Percentiles rank a stretch among this genome's conserved stretches.
These are phyloP conservation scores for Sphecodes monilicornis DNA, from an alignment of 2,888 invertebrate genomes.

Conservation along the genomic window DNA sequence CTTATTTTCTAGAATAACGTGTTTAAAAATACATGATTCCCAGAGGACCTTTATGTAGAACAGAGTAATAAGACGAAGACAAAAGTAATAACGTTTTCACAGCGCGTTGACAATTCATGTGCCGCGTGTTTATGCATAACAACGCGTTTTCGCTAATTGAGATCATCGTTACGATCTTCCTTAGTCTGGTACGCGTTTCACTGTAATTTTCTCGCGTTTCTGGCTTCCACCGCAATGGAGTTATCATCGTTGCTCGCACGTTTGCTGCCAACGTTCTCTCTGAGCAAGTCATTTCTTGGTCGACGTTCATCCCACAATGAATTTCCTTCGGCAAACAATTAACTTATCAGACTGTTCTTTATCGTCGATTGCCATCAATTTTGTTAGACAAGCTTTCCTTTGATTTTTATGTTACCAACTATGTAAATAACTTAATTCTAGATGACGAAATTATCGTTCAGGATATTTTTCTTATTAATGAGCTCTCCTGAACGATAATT, in stretches of 20 bases:
- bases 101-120: background rate
- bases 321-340: background rate
- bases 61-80: background rate
- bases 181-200: constrained; percentile 38
- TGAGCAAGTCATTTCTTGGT: background rate
- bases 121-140: constrained; percentile 7
- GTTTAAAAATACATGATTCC: background rate
- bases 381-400: too few species aligned
- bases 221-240: constrained; percentile 22
- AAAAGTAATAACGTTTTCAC: background rate
- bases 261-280: background rate
- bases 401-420: too few species aligned
- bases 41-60: background rate
- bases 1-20: background rate
- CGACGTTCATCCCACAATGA: background rate
- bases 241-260: constrained; percentile 5
- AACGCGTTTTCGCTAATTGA: constrained; percentile 31
- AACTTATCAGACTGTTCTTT: background rate
- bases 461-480: too few species aligned
- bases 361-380: too few species aligned
- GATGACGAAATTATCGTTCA: too few species aligned
- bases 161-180: constrained; percentile 33
- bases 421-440: too few species aligned
- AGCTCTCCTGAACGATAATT: too few species aligned
- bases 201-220: constrained; percentile 43